These are phyloP conservation scores for Drosophila carrolli DNA, from an alignment of 1,140 invertebrate genomes.

Conservation along the genomic window DNA sequence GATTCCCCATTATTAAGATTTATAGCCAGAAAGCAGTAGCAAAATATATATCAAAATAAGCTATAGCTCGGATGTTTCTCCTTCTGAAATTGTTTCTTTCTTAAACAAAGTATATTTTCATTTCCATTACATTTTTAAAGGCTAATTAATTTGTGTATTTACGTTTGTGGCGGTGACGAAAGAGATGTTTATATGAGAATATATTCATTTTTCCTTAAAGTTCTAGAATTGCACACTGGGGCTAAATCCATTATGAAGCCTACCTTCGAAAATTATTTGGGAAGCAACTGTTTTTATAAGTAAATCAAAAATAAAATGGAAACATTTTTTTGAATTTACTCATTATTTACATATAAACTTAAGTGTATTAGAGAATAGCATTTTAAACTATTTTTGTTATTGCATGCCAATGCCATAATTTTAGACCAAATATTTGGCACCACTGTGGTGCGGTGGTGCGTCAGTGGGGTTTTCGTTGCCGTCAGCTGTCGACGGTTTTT, in stretches of 20 bases:
- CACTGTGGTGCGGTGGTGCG: slow-evolving; percentile 39
- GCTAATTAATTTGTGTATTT: slow-evolving; percentile 14
- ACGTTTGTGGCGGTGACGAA: slow-evolving; percentile 11
- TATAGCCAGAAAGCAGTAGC: too few species aligned
- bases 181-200: slow-evolving; percentile 21
- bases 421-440: not conserved
- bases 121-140: slow-evolving; percentile 15
- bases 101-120: not conserved
- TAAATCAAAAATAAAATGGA: too few species aligned
- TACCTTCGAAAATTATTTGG: not conserved
- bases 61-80: too few species aligned
- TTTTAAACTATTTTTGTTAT: not conserved
- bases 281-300: too few species aligned
- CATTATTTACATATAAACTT: too few species aligned
- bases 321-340: too few species aligned
- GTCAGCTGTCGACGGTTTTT: slow-evolving; percentile 35
- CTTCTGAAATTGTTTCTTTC: slow-evolving; percentile 2
- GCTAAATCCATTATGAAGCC: not conserved
- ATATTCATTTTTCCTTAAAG: not conserved
- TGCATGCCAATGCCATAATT: not conserved
- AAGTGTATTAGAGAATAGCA: not conserved
- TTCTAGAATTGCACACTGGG: slow-evolving; percentile 6
- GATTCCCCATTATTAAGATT: too few species aligned
- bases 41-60: too few species aligned
- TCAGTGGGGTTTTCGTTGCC: slow-evolving; percentile 29